A percentile compares a stretch with the other conserved stretches of the same genome.
Conservation (phyloP, 2,888 invertebrate genomes). For the Pelosia muscerda region DNA sequence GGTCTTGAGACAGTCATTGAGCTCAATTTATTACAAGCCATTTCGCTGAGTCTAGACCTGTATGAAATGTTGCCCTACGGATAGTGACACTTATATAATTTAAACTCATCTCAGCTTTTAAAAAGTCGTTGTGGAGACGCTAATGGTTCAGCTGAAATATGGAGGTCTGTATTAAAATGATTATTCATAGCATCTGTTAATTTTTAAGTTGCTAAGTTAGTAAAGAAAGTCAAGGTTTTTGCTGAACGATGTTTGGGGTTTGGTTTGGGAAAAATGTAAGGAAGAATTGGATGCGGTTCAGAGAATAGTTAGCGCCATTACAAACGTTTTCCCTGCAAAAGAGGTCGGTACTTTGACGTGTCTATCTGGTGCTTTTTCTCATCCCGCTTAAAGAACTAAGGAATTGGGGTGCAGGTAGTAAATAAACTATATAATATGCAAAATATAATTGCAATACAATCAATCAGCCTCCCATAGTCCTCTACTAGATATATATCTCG, state of each 20-base stretch:
- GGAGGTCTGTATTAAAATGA: neutral
- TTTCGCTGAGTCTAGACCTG: constrained; percentile 46
- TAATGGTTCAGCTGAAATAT: constrained; percentile 7
- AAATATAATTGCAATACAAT: neutral
- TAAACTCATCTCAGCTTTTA: constrained; percentile 19
- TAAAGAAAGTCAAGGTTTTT: neutral
- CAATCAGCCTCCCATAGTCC: too few relatives aligned
- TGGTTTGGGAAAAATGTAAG: too few relatives aligned
- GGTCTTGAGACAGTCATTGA: constrained; percentile 30
- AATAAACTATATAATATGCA: neutral
- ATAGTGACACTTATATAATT: constrained; percentile 28
- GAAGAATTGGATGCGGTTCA: too few relatives aligned
- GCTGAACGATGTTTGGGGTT: too few relatives aligned
- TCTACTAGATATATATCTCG: too few relatives aligned
- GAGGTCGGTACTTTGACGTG: too few relatives aligned
- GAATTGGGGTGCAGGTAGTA: neutral
- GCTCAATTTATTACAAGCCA: constrained; percentile 42
- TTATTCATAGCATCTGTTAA: neutral
- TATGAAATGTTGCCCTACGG: constrained; percentile 44
- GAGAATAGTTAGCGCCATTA: too few relatives aligned
- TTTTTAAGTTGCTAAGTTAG: neutral
- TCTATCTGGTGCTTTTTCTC: too few relatives aligned
- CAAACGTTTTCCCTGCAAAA: too few relatives aligned
- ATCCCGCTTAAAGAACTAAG: too few relatives aligned
- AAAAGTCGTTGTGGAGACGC: constrained; percentile 13